These are phyloP conservation scores for Electrona antarctica DNA, from an alignment of 2,113 vertebrate genomes.

Conservation along the genomic window DNA sequence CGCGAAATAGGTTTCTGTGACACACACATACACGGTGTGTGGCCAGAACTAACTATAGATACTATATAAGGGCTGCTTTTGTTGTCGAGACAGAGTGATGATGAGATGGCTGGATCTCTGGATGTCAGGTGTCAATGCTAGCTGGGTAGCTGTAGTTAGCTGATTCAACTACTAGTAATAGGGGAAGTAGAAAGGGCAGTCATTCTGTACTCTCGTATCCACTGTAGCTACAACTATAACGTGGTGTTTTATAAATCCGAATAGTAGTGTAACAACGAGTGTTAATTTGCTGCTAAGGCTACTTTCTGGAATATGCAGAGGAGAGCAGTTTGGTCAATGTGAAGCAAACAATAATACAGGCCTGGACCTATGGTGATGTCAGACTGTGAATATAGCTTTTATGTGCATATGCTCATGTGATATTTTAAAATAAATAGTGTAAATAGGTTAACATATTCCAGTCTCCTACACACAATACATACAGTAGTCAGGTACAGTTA, in stretches of 20 bases:
- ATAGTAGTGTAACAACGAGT: not conserved
- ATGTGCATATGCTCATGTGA: not conserved
- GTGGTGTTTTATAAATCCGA: not conserved
- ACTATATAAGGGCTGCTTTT: not conserved
- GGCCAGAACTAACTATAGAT: not conserved
- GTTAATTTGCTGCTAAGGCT: not conserved
- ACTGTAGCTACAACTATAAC: not conserved
- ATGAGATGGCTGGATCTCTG: constrained; percentile 56
- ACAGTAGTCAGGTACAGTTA: too few relatives aligned
- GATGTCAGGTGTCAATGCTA: constrained; percentile 64
- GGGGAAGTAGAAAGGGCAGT: constrained; percentile 1
- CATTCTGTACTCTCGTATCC: not conserved
- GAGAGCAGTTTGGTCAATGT: not conserved
- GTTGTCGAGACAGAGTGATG: constrained; percentile 41
- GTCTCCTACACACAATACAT: too few relatives aligned
- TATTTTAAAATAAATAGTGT: not conserved
- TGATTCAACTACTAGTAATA: not conserved
- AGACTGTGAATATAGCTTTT: too few relatives aligned
- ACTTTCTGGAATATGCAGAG: not conserved
- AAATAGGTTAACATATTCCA: too few relatives aligned
- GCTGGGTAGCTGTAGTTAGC: constrained; percentile 33
- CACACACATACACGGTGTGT: not conserved
- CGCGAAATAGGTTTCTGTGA: not conserved
- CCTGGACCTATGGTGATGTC: constrained; percentile 15
- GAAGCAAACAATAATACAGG: constrained; percentile 28